phyloP scores from a whole-genome alignment of 2,888 invertebrate species.

The Limnephilus lunatus region DNA sequence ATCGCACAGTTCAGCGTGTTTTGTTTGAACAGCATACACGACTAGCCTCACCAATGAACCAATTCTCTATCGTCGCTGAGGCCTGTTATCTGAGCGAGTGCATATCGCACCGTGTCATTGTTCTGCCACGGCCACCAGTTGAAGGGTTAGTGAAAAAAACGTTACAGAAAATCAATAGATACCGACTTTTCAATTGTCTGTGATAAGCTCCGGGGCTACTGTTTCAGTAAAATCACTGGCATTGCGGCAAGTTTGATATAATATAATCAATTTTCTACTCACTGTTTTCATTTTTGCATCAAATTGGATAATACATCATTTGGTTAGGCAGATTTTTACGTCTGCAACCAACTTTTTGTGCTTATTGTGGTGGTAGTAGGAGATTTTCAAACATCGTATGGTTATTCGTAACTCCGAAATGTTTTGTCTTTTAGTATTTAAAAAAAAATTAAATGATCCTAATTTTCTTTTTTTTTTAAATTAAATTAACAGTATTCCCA shows the following conservation, averaged over 20 bases:
- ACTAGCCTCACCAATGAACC: neutral
- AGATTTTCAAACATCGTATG: too few relatives aligned
- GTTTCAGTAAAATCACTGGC: neutral
- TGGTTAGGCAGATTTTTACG: too few relatives aligned
- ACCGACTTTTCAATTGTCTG: neutral
- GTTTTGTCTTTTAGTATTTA: too few relatives aligned
- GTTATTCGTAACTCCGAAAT: too few relatives aligned
- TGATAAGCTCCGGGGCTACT: conserved; percentile 9
- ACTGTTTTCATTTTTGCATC: neutral
- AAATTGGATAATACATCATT: neutral
- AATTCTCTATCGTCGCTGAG: neutral
- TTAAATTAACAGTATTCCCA: too few relatives aligned
- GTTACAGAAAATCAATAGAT: conserved; percentile 9
- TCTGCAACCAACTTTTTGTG: too few relatives aligned
- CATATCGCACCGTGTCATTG: conserved; percentile 13
- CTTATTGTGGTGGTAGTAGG: too few relatives aligned
- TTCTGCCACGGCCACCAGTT: neutral
- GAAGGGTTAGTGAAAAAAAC: neutral
- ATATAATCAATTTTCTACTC: neutral
- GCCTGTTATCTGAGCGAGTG: neutral
- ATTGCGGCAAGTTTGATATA: neutral
- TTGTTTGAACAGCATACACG: neutral
- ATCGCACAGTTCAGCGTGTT: neutral
- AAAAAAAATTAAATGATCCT: too few relatives aligned
- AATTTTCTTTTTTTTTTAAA: too few relatives aligned